Base-by-base conservation (phyloP, 2,888 invertebrate genomes). In the Gonocerus acuteangulatus region DNA sequence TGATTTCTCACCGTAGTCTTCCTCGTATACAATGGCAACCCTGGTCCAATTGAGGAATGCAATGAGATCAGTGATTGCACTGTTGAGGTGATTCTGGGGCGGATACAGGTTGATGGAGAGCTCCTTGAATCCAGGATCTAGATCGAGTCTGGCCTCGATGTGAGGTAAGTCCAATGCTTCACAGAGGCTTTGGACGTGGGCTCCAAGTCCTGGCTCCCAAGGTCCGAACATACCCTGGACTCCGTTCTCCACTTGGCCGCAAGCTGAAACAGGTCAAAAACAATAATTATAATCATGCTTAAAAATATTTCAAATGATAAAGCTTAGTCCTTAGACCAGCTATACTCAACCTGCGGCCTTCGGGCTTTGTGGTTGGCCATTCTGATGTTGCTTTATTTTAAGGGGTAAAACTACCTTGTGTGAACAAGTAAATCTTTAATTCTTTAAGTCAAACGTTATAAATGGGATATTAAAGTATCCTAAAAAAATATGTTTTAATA, bases 1-100 rank as follows among this genome's bases (percentile, higher is more conserved):
- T 16, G 21, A 16, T 18, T 47, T 19, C 81, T 79, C 71, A 90
- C 91, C 90, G 72, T 86, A 85, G 69, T 93, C 92, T 70, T 95
- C 91, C 72, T 96, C 95, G 71, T 95, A 95, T 47, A 96, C 84
- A 60, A 96, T 86, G 0, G 92, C 94, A 71, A 95, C 90, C 72
- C 86, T 84, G 2, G 90, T 90, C 95, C 95, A 95, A 73, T 92
- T 91, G 64, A 94, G 81, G 73, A 89, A 89, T 9, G 83, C 78
- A 74, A 95, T 89, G 67, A 94, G 81, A 71, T 95, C 94, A 61
- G 85, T 81, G 74, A 92, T 91, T 0, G 90, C 89, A 71, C 80
- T 80, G 71, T 91, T 88, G 73, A 95, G 81, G 67, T 88, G 80
- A 60, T 83, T 82, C 67, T 89, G 86, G 9, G 91, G 84, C 0